Percentiles rank a stretch among this genome's conserved stretches.
Evolutionary conservation across 2,113 vertebrate species (phyloP).

Genomic region (Phaethornis superciliosus): DNA sequence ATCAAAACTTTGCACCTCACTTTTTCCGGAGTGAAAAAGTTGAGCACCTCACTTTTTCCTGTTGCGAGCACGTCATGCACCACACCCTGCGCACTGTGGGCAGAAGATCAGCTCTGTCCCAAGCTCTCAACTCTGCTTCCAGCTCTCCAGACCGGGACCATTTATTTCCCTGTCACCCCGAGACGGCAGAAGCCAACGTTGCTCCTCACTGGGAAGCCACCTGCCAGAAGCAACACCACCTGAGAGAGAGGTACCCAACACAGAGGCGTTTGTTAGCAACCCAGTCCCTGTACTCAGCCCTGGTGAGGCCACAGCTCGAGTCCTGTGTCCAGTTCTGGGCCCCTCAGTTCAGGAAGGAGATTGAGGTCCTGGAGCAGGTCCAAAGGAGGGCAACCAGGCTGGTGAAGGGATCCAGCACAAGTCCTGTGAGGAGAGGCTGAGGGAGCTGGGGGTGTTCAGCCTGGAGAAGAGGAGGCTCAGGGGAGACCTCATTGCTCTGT

Average conservation of each 20-base stretch:
- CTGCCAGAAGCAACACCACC: neutral
- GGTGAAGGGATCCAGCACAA: too few relatives aligned
- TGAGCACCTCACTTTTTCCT: constrained; percentile 27
- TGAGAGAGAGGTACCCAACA: neutral
- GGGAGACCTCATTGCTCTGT: too few relatives aligned
- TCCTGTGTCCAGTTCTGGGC: too few relatives aligned
- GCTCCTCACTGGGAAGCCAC: neutral
- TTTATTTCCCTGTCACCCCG: neutral
- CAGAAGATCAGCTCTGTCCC: neutral
- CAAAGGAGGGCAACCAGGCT: too few relatives aligned
- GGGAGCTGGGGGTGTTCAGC: too few relatives aligned
- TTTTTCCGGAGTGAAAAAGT: constrained; percentile 20
- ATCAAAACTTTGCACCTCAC: neutral
- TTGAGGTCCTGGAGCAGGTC: too few relatives aligned
- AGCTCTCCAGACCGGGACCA: neutral
- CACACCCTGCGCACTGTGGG: neutral
- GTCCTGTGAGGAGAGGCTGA: too few relatives aligned
- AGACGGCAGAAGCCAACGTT: neutral
- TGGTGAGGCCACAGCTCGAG: too few relatives aligned
- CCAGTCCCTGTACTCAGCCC: too few relatives aligned
- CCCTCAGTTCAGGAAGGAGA: too few relatives aligned
- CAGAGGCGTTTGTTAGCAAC: neutral
- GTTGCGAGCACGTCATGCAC: neutral
- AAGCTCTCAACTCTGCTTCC: neutral
- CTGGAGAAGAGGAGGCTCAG: too few relatives aligned